Evolutionary conservation across 2,797 vertebrate species (phyloP).

Genomic region (Phalloptychus januarius): DNA sequence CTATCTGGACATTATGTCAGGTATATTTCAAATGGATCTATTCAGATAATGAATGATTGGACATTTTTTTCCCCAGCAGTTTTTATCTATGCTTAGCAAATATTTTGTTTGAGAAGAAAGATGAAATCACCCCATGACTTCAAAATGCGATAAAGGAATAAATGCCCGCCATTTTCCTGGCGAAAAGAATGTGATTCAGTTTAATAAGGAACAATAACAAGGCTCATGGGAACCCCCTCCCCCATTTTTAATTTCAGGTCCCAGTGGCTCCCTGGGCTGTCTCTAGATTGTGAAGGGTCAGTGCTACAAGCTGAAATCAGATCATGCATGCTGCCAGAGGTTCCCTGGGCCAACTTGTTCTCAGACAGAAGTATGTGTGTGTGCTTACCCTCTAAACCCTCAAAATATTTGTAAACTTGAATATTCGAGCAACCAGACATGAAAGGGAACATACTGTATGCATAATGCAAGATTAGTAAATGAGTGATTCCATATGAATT

Average conservation of each 20-base stretch:
- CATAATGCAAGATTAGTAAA: constrained; percentile 31
- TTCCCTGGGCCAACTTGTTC: constrained; percentile 78
- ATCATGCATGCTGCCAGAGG: constrained; percentile 76
- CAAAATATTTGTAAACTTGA: constrained; percentile 57
- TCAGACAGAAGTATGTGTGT: constrained; percentile 59
- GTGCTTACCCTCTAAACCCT: constrained; percentile 24
- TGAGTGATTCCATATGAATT: constrained; percentile 35
- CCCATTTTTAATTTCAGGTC: constrained; percentile 78
- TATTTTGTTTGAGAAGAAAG: constrained; percentile 73
- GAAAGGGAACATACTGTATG: constrained; percentile 38
- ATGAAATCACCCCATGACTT: constrained; percentile 30
- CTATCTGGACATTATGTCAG: constrained; percentile 34
- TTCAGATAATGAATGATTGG: constrained; percentile 66
- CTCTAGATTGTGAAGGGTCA: constrained; percentile 80
- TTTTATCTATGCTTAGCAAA: constrained; percentile 73
- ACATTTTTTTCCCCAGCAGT: constrained; percentile 46
- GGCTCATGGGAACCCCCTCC: constrained; percentile 69
- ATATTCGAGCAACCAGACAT: constrained; percentile 50
- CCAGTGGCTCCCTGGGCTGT: constrained; percentile 55
- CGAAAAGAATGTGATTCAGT: constrained; percentile 83
- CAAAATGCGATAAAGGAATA: constrained; percentile 75
- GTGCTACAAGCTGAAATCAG: constrained; percentile 59
- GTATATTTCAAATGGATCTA: constrained; percentile 55
- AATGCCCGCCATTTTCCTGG: constrained; percentile 38
- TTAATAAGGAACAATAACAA: constrained; percentile 84